Evolutionary conservation across 1,140 invertebrate genomes (phyloP), one percentile per base, ranked within the genome.

Genomic region (Polypedilum pembai): DNA sequence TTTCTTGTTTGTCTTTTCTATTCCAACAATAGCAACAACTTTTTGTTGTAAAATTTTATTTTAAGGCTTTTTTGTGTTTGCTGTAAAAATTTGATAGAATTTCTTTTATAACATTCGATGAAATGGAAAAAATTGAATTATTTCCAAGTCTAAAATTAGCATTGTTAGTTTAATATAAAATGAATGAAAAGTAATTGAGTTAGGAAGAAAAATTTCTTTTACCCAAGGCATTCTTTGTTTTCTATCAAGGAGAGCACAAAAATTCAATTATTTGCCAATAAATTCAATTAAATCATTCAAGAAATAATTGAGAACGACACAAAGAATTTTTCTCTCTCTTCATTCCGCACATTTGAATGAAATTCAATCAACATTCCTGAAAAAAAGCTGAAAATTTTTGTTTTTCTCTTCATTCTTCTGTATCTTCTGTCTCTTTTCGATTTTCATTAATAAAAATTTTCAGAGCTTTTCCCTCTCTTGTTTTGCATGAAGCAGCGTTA

Each of bases 401-500:
- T 33, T 33, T 33, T 33, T 4, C 45, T 4, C 45, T 56, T 56
- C 10, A 7, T 10, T 21, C 7, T 20, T 18, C 17, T 7, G 5
- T 69, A 20, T 69, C 18, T 69, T 69, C 17, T 5, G 18, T 69
- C 65, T 69, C 65, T 18, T 21, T 69, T 69, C 65, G 5, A 20
- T 69, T 69, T 69, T 69, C 65, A 69, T 69, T 69, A 69, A 69
- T 69, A 69, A 69, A 69, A 69, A n/a, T n/a, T n/a, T n/a, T n/a
- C n/a, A 69, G 17, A 18, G 63, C 63, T 33, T 33, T 33, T 33
- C 24, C 24, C 24, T 8, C 18, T 66, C 17, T 66, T 66, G 3
- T 66, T 69, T 21, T n/a, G 5, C 65, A 69, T 8, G 18, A 69
- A 69, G 65, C 20, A 69, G 65, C 20, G 17, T 18, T n/a, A 69